Evolutionary conservation across 2,888 invertebrate genomes (phyloP).

Genomic region (Hoplodrina ambigua): DNA sequence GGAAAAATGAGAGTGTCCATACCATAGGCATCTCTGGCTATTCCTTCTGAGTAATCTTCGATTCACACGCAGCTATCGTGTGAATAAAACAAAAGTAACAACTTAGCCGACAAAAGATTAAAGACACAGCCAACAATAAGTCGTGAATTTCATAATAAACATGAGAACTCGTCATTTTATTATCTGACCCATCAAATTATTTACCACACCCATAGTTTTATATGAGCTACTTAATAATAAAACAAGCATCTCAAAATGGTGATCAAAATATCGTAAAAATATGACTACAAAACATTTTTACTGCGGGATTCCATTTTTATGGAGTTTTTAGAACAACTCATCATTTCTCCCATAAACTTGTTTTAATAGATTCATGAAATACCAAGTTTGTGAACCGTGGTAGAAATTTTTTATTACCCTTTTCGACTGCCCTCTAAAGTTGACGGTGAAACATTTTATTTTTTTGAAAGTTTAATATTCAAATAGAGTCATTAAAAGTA

Average conservation of each 20-base stretch:
- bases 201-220: conserved; percentile 53
- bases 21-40: too few species aligned
- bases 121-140: neutral
- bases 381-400: conserved; percentile 56
- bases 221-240: conserved; percentile 64
- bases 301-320: conserved; percentile 76
- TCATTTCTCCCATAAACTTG: conserved; percentile 82
- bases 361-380: conserved; percentile 76
- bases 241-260: conserved; percentile 68
- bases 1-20: too few species aligned
- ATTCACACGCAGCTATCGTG: too few species aligned
- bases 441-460: conserved; percentile 46
- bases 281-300: conserved; percentile 77
- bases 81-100: neutral
- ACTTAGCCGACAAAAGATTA: neutral
- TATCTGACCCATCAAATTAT: conserved; percentile 36
- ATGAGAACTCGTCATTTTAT: conserved; percentile 10
- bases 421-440: conserved; percentile 59
- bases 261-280: conserved; percentile 75
- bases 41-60: neutral
- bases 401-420: conserved; percentile 66
- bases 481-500: conserved; percentile 47
- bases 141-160: neutral
- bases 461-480: conserved; percentile 54
- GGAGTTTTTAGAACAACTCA: conserved; percentile 81